Evolutionary conservation across 2,113 vertebrate species (phyloP).

Genomic region (Isurus oxyrinchus): DNA sequence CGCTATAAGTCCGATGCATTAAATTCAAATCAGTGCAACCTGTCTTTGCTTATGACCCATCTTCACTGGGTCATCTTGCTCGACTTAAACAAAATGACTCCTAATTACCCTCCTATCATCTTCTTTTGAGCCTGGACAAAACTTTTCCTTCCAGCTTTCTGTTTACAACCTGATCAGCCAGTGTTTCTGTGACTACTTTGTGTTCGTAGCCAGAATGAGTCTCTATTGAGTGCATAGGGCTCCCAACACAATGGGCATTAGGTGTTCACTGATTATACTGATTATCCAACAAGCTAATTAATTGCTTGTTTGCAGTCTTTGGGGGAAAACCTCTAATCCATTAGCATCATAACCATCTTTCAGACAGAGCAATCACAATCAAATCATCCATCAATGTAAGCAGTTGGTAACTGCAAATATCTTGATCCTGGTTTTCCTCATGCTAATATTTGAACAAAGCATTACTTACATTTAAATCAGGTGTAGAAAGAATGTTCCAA

Average conservation of each 20-base stretch:
- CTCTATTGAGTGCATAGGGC: too few relatives aligned
- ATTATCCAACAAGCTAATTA: neutral
- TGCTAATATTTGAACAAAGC: neutral
- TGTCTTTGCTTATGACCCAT: neutral
- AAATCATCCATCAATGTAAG: neutral
- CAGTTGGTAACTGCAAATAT: neutral
- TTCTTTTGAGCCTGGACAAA: neutral
- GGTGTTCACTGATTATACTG: neutral
- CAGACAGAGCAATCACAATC: neutral
- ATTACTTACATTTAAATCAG: neutral
- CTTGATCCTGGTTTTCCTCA: neutral
- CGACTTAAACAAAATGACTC: neutral
- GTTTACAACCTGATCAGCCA: neutral
- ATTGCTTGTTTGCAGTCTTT: neutral
- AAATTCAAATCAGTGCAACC: neutral
- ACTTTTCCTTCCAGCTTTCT: neutral
- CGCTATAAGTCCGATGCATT: neutral
- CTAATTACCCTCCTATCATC: neutral
- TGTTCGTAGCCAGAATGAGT: neutral
- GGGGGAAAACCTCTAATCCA: neutral
- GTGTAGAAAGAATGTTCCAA: neutral
- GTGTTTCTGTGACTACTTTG: neutral
- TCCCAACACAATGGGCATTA: neutral
- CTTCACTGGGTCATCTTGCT: neutral
- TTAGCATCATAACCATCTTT: neutral